phyloP scores from a whole-genome alignment of 2,113 vertebrate genomes.

The Pseudopodoces humilis region DNA sequence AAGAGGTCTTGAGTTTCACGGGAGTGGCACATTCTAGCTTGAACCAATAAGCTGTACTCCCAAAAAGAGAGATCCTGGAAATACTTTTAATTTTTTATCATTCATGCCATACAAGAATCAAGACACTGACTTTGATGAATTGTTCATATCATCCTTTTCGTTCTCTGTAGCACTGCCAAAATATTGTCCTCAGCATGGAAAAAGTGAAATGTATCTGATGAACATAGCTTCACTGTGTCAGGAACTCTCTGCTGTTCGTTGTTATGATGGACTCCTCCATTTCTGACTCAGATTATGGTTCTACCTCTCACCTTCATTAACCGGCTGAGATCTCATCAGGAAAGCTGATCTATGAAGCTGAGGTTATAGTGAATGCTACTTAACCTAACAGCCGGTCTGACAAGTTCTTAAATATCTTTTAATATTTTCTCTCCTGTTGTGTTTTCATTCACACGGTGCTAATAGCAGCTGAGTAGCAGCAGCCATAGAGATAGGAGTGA shows the following conservation, averaged over 20 bases:
- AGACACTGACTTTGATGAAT: not conserved
- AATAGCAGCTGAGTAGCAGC: not conserved
- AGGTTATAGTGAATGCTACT: not conserved
- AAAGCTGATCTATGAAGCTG: slow-evolving; percentile 16
- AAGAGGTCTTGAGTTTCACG: slow-evolving; percentile 20
- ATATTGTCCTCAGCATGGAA: not conserved
- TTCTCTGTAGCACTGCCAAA: not conserved
- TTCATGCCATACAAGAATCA: not conserved
- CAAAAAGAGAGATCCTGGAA: not conserved
- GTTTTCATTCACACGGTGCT: not conserved
- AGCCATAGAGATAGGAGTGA: not conserved
- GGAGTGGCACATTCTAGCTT: slow-evolving; percentile 25
- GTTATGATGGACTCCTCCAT: not conserved
- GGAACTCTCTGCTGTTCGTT: not conserved
- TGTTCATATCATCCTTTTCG: not conserved
- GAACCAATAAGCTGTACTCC: slow-evolving; percentile 3
- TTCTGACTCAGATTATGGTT: not conserved
- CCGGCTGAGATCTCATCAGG: slow-evolving; percentile 27
- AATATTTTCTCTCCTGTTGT: not conserved
- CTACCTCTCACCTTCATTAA: not conserved
- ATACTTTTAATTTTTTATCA: not conserved
- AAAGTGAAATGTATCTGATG: not conserved
- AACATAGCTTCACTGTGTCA: not conserved
- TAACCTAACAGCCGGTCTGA: slow-evolving; percentile 11
- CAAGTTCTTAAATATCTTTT: slow-evolving; percentile 36